These are phyloP conservation scores for Dendrophyllia cribrosa DNA, from an alignment of 64 coral and sea anemone species.

Conservation along the genomic window DNA sequence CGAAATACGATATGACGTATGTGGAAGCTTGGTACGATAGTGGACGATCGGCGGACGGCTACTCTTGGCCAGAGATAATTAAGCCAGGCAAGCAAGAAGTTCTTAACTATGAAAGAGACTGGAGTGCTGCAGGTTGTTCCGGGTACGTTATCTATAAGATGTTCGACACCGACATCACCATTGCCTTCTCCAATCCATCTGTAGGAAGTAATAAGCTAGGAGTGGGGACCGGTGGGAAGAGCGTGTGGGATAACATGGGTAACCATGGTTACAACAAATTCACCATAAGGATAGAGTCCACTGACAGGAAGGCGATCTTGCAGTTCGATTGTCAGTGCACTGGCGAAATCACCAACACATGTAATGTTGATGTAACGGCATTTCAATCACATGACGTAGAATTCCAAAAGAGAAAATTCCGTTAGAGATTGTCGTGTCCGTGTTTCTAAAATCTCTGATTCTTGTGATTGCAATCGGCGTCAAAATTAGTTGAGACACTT, in stretches of 20 bases:
- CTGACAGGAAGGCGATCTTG: background rate
- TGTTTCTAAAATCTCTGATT: too few species aligned
- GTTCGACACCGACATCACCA: conserved; percentile 40
- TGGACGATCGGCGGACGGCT: conserved; percentile 40
- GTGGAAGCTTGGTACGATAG: conserved; percentile 40
- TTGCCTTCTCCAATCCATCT: conserved; percentile 58
- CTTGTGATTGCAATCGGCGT: too few species aligned
- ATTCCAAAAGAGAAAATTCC: too few species aligned
- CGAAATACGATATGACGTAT: conserved; percentile 32
- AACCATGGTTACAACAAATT: conserved; percentile 40
- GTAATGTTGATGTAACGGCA: background rate
- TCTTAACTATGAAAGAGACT: conserved; percentile 59
- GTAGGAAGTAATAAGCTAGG: conserved; percentile 59
- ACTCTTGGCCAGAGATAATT: conserved; percentile 41
- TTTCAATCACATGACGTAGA: too few species aligned
- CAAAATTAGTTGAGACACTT: too few species aligned
- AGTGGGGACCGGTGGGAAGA: conserved; percentile 42
- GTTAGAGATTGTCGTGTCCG: too few species aligned
- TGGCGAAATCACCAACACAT: conserved; percentile 13
- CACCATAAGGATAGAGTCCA: background rate
- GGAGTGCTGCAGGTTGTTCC: conserved; percentile 28
- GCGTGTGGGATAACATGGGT: conserved; percentile 53
- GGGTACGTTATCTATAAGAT: conserved; percentile 57
- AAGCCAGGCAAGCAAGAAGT: background rate
- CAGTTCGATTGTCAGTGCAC: conserved; percentile 50